Conservation (phyloP, 2,888 invertebrate genomes). For the Watsonalla cultraria region DNA sequence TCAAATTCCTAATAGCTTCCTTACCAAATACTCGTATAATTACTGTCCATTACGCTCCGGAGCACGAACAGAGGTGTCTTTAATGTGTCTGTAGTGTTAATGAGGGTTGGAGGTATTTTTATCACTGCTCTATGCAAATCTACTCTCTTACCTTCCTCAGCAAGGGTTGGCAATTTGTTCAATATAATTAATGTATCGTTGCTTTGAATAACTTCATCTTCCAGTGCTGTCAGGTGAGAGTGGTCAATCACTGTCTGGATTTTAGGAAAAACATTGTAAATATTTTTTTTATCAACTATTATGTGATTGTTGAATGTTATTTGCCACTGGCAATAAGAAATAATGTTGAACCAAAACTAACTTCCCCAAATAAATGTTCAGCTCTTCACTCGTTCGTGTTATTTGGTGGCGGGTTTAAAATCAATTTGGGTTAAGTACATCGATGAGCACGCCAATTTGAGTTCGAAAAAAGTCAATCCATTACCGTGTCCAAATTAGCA, state of each 20-base stretch:
- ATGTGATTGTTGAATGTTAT: too few relatives aligned
- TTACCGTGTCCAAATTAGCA: constrained; percentile 20
- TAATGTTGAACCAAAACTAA: too few relatives aligned
- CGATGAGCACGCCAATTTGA: background rate
- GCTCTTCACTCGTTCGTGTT: too few relatives aligned
- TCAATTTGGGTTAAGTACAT: constrained; percentile 6
- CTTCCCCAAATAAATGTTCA: too few relatives aligned
- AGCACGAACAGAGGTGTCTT: constrained; percentile 1
- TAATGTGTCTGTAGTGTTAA: constrained; percentile 11
- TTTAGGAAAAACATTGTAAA: too few relatives aligned
- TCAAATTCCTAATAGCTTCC: background rate
- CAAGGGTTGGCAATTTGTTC: background rate
- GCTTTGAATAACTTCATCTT: too few relatives aligned
- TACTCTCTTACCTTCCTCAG: constrained; percentile 29
- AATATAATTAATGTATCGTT: too few relatives aligned
- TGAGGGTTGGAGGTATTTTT: constrained; percentile 27
- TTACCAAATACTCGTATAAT: background rate
- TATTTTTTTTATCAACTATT: too few relatives aligned
- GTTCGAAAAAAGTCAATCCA: background rate
- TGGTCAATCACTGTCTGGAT: too few relatives aligned
- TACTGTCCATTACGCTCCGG: background rate
- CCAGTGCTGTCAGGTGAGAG: too few relatives aligned
- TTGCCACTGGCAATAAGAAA: too few relatives aligned
- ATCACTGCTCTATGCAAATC: constrained; percentile 44
- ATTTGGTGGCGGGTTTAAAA: too few relatives aligned